phyloP scores from a whole-genome alignment of 2,113 vertebrate genomes.

The Passer montanus region DNA sequence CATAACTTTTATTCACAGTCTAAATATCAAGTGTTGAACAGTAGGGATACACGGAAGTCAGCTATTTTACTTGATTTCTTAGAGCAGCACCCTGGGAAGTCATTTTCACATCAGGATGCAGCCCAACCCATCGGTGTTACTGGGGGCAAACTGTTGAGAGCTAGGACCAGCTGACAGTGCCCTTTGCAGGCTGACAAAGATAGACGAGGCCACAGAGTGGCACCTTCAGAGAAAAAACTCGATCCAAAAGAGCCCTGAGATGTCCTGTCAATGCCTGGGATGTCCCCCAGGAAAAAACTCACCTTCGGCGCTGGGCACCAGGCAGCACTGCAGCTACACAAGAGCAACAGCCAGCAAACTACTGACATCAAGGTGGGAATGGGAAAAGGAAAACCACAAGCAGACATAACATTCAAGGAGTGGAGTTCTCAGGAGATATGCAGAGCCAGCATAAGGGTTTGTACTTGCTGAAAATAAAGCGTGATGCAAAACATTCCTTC shows the following conservation, averaged over 20 bases:
- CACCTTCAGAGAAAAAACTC: not conserved
- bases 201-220: not conserved
- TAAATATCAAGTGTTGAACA: not conserved
- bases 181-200: not conserved
- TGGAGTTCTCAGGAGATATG: not conserved
- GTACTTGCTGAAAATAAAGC: not conserved
- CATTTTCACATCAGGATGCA: not conserved
- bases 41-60: not conserved
- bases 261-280: rapidly evolving
- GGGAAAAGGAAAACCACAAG: not conserved
- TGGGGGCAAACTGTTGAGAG: not conserved
- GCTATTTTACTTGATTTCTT: not conserved
- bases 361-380: not conserved
- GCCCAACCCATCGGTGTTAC: not conserved
- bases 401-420: not conserved
- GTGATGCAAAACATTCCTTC: not conserved
- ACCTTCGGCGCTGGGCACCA: not conserved
- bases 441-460: not conserved
- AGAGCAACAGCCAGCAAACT: not conserved
- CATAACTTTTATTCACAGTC: not conserved
- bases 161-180: not conserved
- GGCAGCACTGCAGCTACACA: not conserved
- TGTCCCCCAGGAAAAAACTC: not conserved
- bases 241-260: not conserved
- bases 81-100: not conserved